These are phyloP conservation scores for Hypena proboscidalis DNA, from an alignment of 2,888 invertebrate genomes.

Conservation along the genomic window DNA sequence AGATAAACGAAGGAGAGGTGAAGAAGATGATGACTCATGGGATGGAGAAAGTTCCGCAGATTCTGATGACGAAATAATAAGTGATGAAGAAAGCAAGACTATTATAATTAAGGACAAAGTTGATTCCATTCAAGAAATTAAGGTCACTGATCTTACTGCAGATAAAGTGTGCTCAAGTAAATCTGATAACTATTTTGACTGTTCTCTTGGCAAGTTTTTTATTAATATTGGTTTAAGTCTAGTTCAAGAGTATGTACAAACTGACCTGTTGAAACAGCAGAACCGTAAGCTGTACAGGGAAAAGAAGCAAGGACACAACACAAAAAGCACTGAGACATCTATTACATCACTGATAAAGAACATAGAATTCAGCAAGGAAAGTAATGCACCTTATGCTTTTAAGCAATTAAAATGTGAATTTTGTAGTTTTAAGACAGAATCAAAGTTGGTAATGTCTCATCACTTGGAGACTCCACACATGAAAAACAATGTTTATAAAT, in stretches of 20 bases:
- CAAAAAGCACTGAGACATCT: slow-evolving; percentile 89
- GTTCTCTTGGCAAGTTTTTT: slow-evolving; percentile 95
- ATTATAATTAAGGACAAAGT: slow-evolving; percentile 83
- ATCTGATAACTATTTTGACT: slow-evolving; percentile 91
- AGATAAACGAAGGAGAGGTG: slow-evolving; percentile 61
- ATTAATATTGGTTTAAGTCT: slow-evolving; percentile 95
- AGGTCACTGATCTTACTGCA: slow-evolving; percentile 67
- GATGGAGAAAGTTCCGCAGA: slow-evolving; percentile 82
- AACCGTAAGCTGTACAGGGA: slow-evolving; percentile 92
- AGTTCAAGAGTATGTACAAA: slow-evolving; percentile 96
- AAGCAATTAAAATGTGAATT: slow-evolving; percentile 93
- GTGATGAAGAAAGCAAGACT: slow-evolving; percentile 71
- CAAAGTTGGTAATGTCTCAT: slow-evolving; percentile 92
- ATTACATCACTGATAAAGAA: slow-evolving; percentile 93
- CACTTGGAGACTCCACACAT: slow-evolving; percentile 97
- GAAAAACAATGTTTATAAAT: slow-evolving; percentile 93
- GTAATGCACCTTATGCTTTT: slow-evolving; percentile 92
- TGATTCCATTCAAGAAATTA: slow-evolving; percentile 80
- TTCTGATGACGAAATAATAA: slow-evolving; percentile 77
- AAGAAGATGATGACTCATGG: slow-evolving; percentile 85
- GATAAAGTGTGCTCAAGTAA: slow-evolving; percentile 71
- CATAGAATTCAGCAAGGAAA: slow-evolving; percentile 93
- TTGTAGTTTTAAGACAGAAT: slow-evolving; percentile 96
- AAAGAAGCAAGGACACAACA: slow-evolving; percentile 85
- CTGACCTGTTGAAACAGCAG: slow-evolving; percentile 95